Evolutionary conservation across 2,797 vertebrate species (phyloP), one percentile per base, ranked within the genome.

Genomic region (Bufotes viridis): DNA sequence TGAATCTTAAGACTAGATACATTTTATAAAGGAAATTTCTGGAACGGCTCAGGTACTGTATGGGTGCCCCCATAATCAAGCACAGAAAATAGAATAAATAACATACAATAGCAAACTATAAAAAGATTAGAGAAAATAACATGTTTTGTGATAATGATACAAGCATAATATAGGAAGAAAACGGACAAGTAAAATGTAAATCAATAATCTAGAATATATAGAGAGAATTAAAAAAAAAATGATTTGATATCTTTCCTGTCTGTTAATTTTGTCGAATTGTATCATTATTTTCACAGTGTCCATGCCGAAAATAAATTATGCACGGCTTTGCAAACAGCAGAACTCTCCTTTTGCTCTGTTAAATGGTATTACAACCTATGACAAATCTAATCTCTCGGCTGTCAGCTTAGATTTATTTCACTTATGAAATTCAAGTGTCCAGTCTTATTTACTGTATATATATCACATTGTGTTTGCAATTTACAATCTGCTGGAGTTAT

Each of bases 341-440:
- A 86, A 75, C 55, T 83, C 60, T 83, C 69, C 76, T 70, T 89
- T 86, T 89, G 29, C 84, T 89, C 53, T 76, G 70, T 81, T 89
- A 89, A 89, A 89, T 83, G 88, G 88, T 86, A 89, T 89, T 89
- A 86, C 88, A 89, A 89, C 84, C 88, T 86, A 82, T 86, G 88
- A 89, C 88, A 89, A 89, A 86, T 89, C 88, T 86, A 86, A 89
- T 86, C 88, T 89, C 84, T 89, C 69, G 53, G 61, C 84, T 89
- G 84, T 89, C 88, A 86, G 72, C 75, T 89, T 76, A 78, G 84
- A 86, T 89, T 89, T 89, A 89, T 86, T 89, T 89, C 84, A 89
- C 74, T 86, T 86, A 67, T 82, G 72, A 86, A 89, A 82, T 78
- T 86, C 80, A 86, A 86, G 84, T 89, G 88, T 83, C 87, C 81